Percentiles rank a stretch among this genome's conserved stretches.
Conservation (phyloP, 2,888 invertebrate species). For the Athalia cordata region DNA sequence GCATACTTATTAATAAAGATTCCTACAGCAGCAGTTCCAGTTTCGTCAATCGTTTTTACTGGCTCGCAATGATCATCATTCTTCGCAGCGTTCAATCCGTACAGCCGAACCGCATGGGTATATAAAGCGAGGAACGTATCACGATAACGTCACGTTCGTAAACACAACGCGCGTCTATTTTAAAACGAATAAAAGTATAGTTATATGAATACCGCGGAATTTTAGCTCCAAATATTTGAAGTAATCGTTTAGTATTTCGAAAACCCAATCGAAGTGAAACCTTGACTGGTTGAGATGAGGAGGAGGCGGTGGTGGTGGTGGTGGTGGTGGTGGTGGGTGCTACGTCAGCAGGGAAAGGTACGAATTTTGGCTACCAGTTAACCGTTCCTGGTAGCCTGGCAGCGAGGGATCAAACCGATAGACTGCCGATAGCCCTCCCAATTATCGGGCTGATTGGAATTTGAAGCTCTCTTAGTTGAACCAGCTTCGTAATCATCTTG, state of each 20-base stretch:
- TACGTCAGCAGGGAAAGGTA: constrained; percentile 50
- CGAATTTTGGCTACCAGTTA: constrained; percentile 65
- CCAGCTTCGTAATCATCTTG: constrained; percentile 49
- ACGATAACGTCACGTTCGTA: background rate
- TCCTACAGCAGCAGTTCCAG: background rate
- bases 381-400: constrained; percentile 68
- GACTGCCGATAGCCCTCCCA: constrained; percentile 72
- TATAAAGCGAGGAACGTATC: too few species aligned
- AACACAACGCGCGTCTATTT: background rate
- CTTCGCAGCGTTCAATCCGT: too few species aligned
- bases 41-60: background rate
- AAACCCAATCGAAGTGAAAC: constrained; percentile 39
- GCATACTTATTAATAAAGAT: constrained; percentile 43
- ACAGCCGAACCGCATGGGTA: too few species aligned
- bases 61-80: too few species aligned
- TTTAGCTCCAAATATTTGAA: background rate
- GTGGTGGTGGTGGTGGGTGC: constrained; percentile 45
- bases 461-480: constrained; percentile 29
- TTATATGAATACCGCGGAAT: background rate
- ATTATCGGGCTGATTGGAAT: constrained; percentile 68
- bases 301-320: constrained; percentile 40
- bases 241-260: constrained; percentile 33
- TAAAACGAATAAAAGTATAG: constrained; percentile 26
- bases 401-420: constrained; percentile 71
- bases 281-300: background rate